These are phyloP conservation scores for Trissolcus japonicus DNA, from an alignment of 2,888 invertebrate genomes.

Conservation along the genomic window DNA sequence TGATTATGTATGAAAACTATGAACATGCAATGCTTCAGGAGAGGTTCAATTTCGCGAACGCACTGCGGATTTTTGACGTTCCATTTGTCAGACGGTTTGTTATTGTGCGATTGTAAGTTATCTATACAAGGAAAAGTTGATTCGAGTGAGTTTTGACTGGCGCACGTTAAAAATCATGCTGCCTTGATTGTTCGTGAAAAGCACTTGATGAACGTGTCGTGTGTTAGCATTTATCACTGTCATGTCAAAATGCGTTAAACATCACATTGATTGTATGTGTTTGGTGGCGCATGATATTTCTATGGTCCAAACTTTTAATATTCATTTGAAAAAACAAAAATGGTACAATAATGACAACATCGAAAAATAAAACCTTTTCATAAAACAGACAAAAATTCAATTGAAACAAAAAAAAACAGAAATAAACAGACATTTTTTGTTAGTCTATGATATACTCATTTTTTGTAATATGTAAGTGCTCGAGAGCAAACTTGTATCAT, in stretches of 20 bases:
- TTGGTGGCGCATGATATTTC: background rate
- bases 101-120: conserved; percentile 7
- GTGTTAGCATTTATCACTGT: conserved; percentile 10
- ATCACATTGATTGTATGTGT: background rate
- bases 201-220: conserved; percentile 8
- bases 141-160: conserved; percentile 12
- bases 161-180: conserved; percentile 10
- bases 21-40: background rate
- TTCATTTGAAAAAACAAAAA: too few species aligned
- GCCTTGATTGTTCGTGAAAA: conserved; percentile 7
- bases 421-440: too few species aligned
- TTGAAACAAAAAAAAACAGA: too few species aligned
- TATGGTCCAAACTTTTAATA: too few species aligned
- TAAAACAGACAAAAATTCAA: too few species aligned
- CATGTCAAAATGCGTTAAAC: background rate
- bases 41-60: background rate
- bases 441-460: too few species aligned
- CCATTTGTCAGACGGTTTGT: conserved; percentile 10
- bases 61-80: background rate
- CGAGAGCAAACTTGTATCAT: too few species aligned
- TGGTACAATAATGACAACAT: background rate
- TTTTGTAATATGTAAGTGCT: too few species aligned
- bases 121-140: conserved; percentile 6
- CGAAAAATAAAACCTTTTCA: background rate
- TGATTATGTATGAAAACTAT: too few species aligned